Base-by-base conservation (phyloP, 1,140 invertebrate genomes). In the Zaprionus nigranus region DNA sequence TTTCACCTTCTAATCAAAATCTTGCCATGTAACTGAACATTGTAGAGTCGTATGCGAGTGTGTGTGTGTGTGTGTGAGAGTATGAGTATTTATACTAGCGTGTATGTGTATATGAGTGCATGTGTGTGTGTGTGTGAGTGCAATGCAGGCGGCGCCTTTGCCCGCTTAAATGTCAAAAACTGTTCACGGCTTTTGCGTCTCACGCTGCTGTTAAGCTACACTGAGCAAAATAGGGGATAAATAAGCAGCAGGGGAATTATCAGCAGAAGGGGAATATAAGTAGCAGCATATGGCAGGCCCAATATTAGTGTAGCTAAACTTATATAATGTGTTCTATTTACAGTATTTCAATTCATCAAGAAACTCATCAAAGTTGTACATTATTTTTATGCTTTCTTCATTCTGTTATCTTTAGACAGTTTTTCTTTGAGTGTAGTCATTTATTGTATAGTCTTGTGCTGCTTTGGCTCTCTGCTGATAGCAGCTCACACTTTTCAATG, bases 1-100 rank as follows among this genome's bases (percentile, higher is more conserved):
- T 90, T 90, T 90, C 85, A 90, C 85, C 85, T 90, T 90, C 86
- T 90, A 90, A 90, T 90, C 85, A 90, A 90, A 90, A 90, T 90
- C 85, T 74, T 63, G 38, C 69, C 84, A 83, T 73, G 63, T 67
- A 62, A 58, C 62, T 54, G 56, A 60, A 62, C 60, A 71, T 71
- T 71, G 65, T 60, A 53, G 53, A 67, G 59, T 63, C 64, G 34
- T 59, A 54, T 65, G 56, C 26, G 62, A 53, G 46, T 46, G 30
- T 66, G 22, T 51, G n/a, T 64, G 53, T 61, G 34, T 46, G 1
- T 26, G 24, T 26, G 24, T 5, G 24, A 24, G 24, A 57, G 38
- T 56, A 15, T 60, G 28, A 61, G 63, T 30, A 13, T 3, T 4
- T 43, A 7, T 40, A 40, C 1, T 13, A 11, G 13, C 36, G 22